Base-by-base conservation (phyloP, 2,888 invertebrate species). In the Dermolepida albohirtum region DNA sequence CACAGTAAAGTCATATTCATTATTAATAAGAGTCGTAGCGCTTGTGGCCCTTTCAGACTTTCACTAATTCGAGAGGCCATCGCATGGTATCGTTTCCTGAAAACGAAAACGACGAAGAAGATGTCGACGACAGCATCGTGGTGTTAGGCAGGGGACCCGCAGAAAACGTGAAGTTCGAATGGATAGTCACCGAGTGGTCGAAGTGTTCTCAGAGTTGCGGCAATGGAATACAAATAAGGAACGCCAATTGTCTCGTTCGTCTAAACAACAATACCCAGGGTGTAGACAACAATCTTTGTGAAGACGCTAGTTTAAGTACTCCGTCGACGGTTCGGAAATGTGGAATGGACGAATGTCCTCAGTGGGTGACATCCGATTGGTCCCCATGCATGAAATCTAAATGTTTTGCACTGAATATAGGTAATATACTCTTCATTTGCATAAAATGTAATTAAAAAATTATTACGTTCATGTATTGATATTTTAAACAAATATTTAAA, bases 151-250 rank as follows among this genome's bases (percentile, higher is more conserved):
- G 73, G 64, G 76, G 76, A 10, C 57, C 77, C 5, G 81, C 81
- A 6, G 82, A 84, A 51, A 83, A 86, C 76, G 77, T 90, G 73
- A 84, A 89, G 75, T 94, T 92, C 80, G 89, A 90, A 73, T 96
- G 95, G 95, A 86, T 89, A 78, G 88, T 91, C 10, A 91, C 92
- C 0, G 90, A 92, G 8, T 97, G 97, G 97, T 92, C 95, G 0
- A 87, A 89, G 11, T 97, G 97, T 80, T 93, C 92, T 1, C 91
- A 92, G 73, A 89, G 89, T 0, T 97, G 96, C 77, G 94, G 94
- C 0, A 87, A 87, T 64, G 95, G 95, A 1, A 86, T 87, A 71
- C 86, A 90, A 86, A 89, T 90, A 80, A 87, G 91, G 74, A 89
- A 88, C 62, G 89, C 89, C 0, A 88, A 92, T 69, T 93, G 93